These are phyloP conservation scores for Mustela nigripes DNA, from an alignment of 2,113 vertebrate genomes.

Conservation along the genomic window DNA sequence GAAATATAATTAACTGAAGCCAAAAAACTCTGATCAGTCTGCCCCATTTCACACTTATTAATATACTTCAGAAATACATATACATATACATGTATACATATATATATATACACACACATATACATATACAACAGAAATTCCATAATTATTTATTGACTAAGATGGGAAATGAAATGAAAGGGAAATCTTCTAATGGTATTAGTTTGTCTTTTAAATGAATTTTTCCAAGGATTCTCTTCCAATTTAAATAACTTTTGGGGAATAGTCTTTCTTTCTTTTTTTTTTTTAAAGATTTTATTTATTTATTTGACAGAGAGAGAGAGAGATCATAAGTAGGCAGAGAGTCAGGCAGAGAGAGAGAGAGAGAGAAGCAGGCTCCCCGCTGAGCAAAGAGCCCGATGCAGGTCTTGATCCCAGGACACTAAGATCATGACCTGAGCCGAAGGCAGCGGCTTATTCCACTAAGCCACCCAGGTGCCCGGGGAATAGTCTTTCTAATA, in stretches of 20 bases:
- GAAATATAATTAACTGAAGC: background rate
- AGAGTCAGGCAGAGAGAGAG: too few species aligned
- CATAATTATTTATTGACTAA: background rate
- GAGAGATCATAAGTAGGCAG: too few species aligned
- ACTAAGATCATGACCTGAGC: too few species aligned
- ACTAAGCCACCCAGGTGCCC: too few species aligned
- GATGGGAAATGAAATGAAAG: background rate
- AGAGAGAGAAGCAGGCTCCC: too few species aligned
- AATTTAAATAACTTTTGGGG: constrained; percentile 30
- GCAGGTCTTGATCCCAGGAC: too few species aligned
- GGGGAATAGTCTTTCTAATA: background rate
- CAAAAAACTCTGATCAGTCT: background rate
- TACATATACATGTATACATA: too few species aligned
- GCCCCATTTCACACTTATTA: background rate
- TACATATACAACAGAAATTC: background rate
- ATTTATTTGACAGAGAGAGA: too few species aligned
- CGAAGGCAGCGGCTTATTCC: too few species aligned
- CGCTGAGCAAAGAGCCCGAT: too few species aligned
- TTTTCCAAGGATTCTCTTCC: background rate
- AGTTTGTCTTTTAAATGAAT: background rate
- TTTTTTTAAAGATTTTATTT: too few species aligned
- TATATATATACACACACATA: too few species aligned
- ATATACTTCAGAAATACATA: background rate
- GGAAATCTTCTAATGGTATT: background rate
- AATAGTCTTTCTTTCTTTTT: background rate